Evolutionary conservation across 1,140 invertebrate genomes (phyloP).

Genomic region (Carposina sasakii): DNA sequence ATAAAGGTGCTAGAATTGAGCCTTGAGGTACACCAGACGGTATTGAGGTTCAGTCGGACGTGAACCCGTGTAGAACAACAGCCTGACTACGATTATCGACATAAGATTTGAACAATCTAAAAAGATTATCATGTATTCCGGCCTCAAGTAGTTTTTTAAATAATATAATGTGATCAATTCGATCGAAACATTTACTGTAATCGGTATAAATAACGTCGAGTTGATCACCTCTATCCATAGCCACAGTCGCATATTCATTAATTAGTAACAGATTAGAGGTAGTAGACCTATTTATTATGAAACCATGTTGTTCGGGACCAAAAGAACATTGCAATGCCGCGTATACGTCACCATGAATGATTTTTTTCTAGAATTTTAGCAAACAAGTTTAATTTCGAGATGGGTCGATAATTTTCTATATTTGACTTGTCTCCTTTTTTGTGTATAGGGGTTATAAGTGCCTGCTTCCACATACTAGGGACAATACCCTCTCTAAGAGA

Average conservation of each 20-base stretch:
- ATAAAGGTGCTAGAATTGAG: constrained; percentile 8
- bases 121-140: constrained; percentile 10
- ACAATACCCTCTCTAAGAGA: no score
- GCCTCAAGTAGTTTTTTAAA: background rate
- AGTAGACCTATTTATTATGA: no score
- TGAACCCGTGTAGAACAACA: constrained; percentile 17
- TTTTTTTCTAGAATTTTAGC: no score
- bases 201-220: constrained; percentile 31
- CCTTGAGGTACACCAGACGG: constrained; percentile 22
- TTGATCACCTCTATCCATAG: background rate
- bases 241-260: background rate
- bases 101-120: constrained; percentile 24
- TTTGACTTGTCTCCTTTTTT: no score
- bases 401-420: no score
- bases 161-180: constrained; percentile 10
- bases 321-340: no score
- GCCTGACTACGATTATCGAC: constrained; percentile 17
- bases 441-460: no score
- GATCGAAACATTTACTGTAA: constrained; percentile 31
- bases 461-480: no score
- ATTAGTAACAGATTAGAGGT: background rate
- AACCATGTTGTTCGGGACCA: no score
- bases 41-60: constrained; percentile 10
- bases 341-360: no score
- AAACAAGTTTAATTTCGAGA: no score